Evolutionary conservation across 2,113 vertebrate genomes (phyloP), one percentile per base, ranked within the genome.

Genomic region (Andinoacara biseriatus): DNA sequence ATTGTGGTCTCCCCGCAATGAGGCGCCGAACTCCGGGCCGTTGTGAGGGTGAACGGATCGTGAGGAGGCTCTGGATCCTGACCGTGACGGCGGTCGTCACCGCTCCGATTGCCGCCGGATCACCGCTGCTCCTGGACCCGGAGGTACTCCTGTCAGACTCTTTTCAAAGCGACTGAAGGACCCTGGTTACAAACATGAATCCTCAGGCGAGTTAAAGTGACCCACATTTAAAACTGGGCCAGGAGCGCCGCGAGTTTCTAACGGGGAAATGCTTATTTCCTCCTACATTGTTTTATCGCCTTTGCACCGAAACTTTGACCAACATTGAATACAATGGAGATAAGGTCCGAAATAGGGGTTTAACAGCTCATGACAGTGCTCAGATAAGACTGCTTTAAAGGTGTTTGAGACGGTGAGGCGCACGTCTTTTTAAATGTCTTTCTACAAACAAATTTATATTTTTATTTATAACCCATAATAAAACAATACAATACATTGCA

Each of bases 141-240:
- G 79, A 94, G 94, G 94, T 95, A 90, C 46, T 13, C 1, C 43
- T 33, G 26, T 63, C n/a, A 24, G 6, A 31, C 38, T 59, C 57
- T 9, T 46, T 29, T 57, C 14, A 57, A 46, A 76, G 13, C 29
- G 17, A 20, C 18, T 20, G 24, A 43, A 77, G 59, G 40, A 77
- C 75, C 5, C 9, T 5, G 26, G 24, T 26, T 67, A 46, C 5
- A 52, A 72, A 29, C 43, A 13, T 31, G 49, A 35, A 35, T 35
- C 35, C 35, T 35, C 43, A 31, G 43, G 43, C 65, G 5, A 31
- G 2, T 69, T 52, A 52, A 52, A 31, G 17, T 31, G 65, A 72
- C 43, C 22, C 43, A 69, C 43, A 13, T 52, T 31, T 72, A n/a
- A 52, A 52, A 72, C 43, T 52, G 20, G 3, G 43, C 43, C 18